phyloP scores from a whole-genome alignment of 2,113 vertebrate species.

The Prolemur simus region DNA sequence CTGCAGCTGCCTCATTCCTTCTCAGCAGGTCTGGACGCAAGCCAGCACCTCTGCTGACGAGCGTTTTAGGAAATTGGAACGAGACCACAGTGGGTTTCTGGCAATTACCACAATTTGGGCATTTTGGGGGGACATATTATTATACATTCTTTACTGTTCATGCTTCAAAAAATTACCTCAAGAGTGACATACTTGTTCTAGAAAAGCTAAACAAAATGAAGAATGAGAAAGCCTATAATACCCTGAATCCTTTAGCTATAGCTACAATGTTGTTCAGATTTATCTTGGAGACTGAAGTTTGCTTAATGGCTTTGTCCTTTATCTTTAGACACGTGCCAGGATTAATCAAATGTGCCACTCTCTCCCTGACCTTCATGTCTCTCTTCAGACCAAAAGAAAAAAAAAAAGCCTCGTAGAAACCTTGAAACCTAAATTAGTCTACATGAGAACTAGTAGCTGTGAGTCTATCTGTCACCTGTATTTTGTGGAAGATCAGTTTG shows the following conservation, averaged over 20 bases:
- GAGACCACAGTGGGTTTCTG: neutral
- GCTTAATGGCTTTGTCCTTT: neutral
- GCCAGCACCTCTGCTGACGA: neutral
- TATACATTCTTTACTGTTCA: neutral
- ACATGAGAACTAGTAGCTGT: accelerated
- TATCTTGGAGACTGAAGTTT: neutral
- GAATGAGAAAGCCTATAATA: neutral
- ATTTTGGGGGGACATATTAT: neutral
- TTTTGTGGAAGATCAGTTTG: slow-evolving; percentile 95
- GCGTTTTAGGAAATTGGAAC: neutral
- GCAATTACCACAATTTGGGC: neutral
- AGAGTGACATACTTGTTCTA: neutral
- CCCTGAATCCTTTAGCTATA: neutral
- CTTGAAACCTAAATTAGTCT: neutral
- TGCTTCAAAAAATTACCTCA: neutral
- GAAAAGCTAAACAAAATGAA: neutral
- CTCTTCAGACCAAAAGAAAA: neutral
- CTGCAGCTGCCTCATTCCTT: accelerated
- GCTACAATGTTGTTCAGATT: neutral
- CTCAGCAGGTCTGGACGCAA: accelerated
- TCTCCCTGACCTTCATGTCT: neutral
- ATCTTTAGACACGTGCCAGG: neutral
- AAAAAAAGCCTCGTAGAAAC: neutral
- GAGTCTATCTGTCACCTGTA: slow-evolving; percentile 89
- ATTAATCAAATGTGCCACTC: neutral